phyloP scores from a whole-genome alignment of 2,797 vertebrate species.

The Onychomys arenicola region DNA sequence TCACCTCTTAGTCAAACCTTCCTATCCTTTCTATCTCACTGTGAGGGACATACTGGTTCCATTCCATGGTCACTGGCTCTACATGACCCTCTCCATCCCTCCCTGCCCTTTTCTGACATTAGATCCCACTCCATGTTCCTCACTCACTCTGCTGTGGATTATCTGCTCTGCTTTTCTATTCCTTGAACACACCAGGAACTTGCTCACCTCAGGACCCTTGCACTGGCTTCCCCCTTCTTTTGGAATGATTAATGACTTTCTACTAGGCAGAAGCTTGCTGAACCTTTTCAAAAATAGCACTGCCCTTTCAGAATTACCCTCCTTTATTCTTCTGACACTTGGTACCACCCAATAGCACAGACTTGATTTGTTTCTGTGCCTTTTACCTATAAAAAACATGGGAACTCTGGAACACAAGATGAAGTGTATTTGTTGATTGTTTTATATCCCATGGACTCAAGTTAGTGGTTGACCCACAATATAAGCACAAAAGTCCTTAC shows the following conservation, averaged over 20 bases:
- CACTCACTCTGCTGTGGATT: too few relatives aligned
- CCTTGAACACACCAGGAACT: background rate
- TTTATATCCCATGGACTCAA: too few relatives aligned
- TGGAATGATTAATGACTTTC: background rate
- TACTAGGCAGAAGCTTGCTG: background rate
- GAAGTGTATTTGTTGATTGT: too few relatives aligned
- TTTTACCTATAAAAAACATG: too few relatives aligned
- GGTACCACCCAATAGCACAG: background rate
- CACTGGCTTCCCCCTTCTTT: background rate
- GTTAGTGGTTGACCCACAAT: too few relatives aligned
- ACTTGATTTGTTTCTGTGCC: background rate
- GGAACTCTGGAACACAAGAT: too few relatives aligned
- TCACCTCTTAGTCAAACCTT: background rate
- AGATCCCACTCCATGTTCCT: background rate
- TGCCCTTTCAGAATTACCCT: background rate
- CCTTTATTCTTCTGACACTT: background rate
- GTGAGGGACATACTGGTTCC: background rate
- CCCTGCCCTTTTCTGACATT: background rate
- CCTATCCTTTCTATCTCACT: background rate
- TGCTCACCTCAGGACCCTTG: background rate
- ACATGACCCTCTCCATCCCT: accelerated
- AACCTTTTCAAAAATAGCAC: background rate
- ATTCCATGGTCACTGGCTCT: accelerated
- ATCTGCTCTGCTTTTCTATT: background rate
- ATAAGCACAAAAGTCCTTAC: too few relatives aligned